Evolutionary conservation across 2,113 vertebrate genomes (phyloP), one percentile per base, ranked within the genome.

Genomic region (Anhinga anhinga): DNA sequence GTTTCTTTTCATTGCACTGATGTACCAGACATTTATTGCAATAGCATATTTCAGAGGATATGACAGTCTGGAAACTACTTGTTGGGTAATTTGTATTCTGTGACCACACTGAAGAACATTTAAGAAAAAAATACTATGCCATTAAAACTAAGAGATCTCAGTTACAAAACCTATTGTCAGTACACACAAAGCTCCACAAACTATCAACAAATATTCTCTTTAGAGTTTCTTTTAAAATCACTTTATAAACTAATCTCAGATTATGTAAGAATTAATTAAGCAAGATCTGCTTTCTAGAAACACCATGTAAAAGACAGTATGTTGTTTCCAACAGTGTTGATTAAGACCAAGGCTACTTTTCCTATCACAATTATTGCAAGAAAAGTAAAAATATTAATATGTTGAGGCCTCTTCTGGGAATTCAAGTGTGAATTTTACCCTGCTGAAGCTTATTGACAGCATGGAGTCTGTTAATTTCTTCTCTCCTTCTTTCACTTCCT

Each of bases 41-140:
- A 91, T 84, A 93, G 40, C 96, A 97, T 96, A 98, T 98, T 97
- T 96, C 93, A 96, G 86, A 91, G 58, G 34, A 30, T 69, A 93
- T 89, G 77, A 59, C 72, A 93, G 91, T 34, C 77, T 88, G 73
- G 36, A 86, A 91, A 86, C 82, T 63, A 45, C 55, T 88, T 96
- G 82, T 78, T 18, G 15, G 15, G 34, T 47, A 77, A 77, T 93
- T 91, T 90, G 21, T 53, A 90, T 94, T 90, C 88, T 93, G 76
- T 93, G 90, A 78, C 50, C 58, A 45, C 93, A 70, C 27, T 65
- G 74, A 96, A 82, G 65, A 94, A 84, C 17, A 93, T 95, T 96
- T 86, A 94, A 89, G 93, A 29, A 96, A 95, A 95, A 96, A 92
- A 88, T 42, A 70, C 20, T 87, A 29, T 78, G 82, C 34, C 13